Conservation (phyloP, 2,888 invertebrate species). For the Vannuccia rotundouncinata region DNA sequence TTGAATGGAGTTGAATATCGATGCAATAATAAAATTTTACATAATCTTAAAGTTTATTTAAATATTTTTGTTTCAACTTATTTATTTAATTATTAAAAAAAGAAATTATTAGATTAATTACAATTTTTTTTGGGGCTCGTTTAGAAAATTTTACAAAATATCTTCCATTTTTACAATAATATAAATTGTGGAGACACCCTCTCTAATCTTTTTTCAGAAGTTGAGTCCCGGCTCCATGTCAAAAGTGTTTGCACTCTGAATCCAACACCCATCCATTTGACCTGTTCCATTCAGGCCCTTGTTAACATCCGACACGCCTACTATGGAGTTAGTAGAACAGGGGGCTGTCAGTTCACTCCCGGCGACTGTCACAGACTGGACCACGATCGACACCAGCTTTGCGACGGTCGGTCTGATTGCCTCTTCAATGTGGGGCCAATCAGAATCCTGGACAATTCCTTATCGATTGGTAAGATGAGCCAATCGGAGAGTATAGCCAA, state of each 20-base stretch:
- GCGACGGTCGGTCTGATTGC: conserved; percentile 1
- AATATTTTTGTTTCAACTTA: too few relatives aligned
- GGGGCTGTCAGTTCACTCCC: not conserved
- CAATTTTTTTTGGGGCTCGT: too few relatives aligned
- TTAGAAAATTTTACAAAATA: too few relatives aligned
- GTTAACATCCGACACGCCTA: conserved; percentile 6
- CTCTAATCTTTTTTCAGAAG: too few relatives aligned
- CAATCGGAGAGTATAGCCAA: not conserved
- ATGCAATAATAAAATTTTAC: too few relatives aligned
- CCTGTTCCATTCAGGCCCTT: not conserved
- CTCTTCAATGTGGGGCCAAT: not conserved
- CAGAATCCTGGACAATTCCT: not conserved
- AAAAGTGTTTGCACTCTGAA: not conserved
- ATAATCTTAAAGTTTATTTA: too few relatives aligned
- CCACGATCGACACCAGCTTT: not conserved
- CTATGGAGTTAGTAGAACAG: not conserved
- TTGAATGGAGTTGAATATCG: too few relatives aligned
- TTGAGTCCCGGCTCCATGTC: not conserved
- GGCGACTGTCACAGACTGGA: not conserved
- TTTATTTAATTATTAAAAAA: too few relatives aligned
- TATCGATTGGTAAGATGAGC: too few relatives aligned
- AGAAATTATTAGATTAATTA: too few relatives aligned
- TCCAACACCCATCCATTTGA: not conserved
- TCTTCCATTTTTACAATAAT: too few relatives aligned
- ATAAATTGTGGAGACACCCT: too few relatives aligned